Evolutionary conservation across 2,113 vertebrate genomes (phyloP).

Genomic region (Pomatostomus ruficeps): DNA sequence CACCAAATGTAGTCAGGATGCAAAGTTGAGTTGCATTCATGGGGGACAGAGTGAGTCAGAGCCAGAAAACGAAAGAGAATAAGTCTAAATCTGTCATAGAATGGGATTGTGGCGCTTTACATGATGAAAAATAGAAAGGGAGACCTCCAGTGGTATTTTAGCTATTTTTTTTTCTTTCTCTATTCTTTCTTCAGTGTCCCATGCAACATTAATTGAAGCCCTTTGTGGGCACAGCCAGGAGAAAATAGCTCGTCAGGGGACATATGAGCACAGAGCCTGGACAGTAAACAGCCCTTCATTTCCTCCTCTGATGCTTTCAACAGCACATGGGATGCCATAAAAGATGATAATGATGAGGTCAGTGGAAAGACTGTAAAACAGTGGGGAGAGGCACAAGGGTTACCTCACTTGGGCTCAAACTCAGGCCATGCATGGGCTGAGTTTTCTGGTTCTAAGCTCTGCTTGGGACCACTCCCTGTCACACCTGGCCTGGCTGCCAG

Average conservation of each 20-base stretch:
- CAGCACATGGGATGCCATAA: slow-evolving; percentile 39
- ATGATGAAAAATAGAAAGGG: not conserved
- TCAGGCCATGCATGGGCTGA: not conserved
- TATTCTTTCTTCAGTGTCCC: not conserved
- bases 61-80: not conserved
- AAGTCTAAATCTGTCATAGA: not conserved
- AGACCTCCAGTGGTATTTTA: not conserved
- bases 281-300: slow-evolving; percentile 55
- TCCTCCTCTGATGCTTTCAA: slow-evolving; percentile 50
- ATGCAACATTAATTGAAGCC: not conserved
- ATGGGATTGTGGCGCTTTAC: not conserved
- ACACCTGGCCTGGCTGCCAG: not conserved
- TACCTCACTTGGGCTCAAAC: not conserved
- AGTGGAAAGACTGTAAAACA: slow-evolving; percentile 50
- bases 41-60: not conserved
- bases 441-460: not conserved
- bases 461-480: not conserved
- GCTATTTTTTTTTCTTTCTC: not conserved
- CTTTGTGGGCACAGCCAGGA: not conserved
- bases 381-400: not conserved
- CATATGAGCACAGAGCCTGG: not conserved
- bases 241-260: slow-evolving; percentile 49
- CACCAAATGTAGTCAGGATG: not conserved
- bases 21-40: not conserved
- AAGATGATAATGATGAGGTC: slow-evolving; percentile 33